These are phyloP conservation scores for Chiloscyllium plagiosum DNA, from an alignment of 2,113 vertebrate genomes.

Conservation along the genomic window DNA sequence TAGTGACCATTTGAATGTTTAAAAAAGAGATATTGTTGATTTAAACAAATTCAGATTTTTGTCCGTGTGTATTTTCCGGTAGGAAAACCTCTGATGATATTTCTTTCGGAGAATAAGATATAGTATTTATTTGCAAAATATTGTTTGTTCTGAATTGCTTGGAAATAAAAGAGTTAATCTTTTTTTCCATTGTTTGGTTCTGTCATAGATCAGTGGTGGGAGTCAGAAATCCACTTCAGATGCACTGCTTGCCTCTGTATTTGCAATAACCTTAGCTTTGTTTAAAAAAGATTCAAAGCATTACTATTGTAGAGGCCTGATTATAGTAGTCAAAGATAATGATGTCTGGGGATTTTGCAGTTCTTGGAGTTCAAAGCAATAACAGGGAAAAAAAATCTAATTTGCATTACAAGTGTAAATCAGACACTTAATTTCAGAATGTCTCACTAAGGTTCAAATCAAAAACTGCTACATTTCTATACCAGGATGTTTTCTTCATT, in stretches of 20 bases:
- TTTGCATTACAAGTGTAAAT: slow-evolving; percentile 37
- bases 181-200: not conserved
- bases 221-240: slow-evolving; percentile 22
- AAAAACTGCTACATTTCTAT: not conserved
- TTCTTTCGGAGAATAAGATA: not conserved
- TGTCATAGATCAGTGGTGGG: not conserved
- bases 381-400: slow-evolving; percentile 17
- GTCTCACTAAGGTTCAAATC: slow-evolving; percentile 8
- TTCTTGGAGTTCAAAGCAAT: slow-evolving; percentile 29
- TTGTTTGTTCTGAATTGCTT: not conserved
- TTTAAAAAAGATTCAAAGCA: slow-evolving; percentile 33
- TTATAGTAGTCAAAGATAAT: slow-evolving; percentile 24
- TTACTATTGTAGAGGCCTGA: slow-evolving; percentile 24
- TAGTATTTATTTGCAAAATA: slow-evolving; percentile 16
- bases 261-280: not conserved
- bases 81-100: no score
- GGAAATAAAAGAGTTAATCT: not conserved
- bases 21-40: not conserved
- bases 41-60: not conserved
- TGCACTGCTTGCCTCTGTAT: not conserved
- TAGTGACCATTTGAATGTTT: not conserved
- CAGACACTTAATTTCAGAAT: slow-evolving; percentile 10
- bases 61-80: not conserved
- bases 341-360: slow-evolving; percentile 33
- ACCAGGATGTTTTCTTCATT: not conserved